Evolutionary conservation across 2,888 invertebrate genomes (phyloP), one percentile per base, ranked within the genome.

Genomic region (Periphyllus acericola): DNA sequence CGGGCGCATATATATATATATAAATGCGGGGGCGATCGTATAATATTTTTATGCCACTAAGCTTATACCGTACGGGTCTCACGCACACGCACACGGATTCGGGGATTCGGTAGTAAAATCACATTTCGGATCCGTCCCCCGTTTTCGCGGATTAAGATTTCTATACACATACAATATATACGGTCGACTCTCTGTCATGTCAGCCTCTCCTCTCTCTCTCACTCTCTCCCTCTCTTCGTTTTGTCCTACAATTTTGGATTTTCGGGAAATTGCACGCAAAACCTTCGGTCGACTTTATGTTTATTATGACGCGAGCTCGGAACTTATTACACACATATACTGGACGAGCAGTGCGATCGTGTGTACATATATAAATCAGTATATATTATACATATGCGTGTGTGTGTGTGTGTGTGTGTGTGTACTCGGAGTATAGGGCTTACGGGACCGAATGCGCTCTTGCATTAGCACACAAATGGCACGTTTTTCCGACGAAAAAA

Each of bases 21-120:
- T 55, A 78, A 19, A 34, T 55, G n/a, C 32, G n/a, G 21, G 74
- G 74, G 21, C 75, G 83, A 83, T 66, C 75, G 85, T 86, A 86
- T 86, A 86, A 86, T 86, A 86, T 86, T 86, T 86, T 86, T 86
- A 86, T 86, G 78, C 85, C 55, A 9, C 78, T 25, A 11, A 71
- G n/a, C 85, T n/a, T 34, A 68, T 68, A 46, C 66, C 34, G 71
- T 68, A 78, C 40, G 34, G 32, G n/a, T n/a, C 36, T 83, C 32
- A 32, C 74, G 36, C 36, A 46, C n/a, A n/a, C 40, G 9, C 9
- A 25, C 17, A 19, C 25, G 55, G n/a, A n/a, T 75, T 68, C 32
- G 36, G 75, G 4, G 81, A 68, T 36, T 71, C 68, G 81, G 84
- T 68, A 85, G 84, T 85, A 85, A 85, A 85, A 85, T 85, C 84